A percentile compares a stretch with the other conserved stretches of the same genome.
Evolutionary conservation across 2,113 vertebrate genomes (phyloP).

Genomic region (Pelobates fuscus): DNA sequence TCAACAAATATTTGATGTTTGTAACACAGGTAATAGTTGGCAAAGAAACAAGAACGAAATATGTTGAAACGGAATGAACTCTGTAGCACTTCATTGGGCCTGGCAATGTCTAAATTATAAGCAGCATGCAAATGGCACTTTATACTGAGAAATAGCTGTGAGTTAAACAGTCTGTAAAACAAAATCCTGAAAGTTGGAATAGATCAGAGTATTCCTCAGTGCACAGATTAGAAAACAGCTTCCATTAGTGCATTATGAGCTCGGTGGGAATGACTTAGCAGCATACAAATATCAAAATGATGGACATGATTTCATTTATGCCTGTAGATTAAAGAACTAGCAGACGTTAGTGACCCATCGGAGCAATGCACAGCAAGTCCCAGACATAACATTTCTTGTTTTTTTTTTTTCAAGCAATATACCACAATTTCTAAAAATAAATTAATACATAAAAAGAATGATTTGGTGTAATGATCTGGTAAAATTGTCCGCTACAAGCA

Average conservation of each 20-base stretch:
- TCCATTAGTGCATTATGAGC: slow-evolving; percentile 36
- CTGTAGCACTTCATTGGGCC: slow-evolving; percentile 35
- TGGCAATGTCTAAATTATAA: slow-evolving; percentile 32
- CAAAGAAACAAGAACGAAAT: slow-evolving; percentile 1
- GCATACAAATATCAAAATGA: slow-evolving; percentile 26
- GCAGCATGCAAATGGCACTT: slow-evolving; percentile 29
- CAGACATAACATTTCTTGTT: neutral
- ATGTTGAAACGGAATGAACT: slow-evolving; percentile 27
- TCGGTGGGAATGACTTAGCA: slow-evolving; percentile 12
- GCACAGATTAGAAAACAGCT: slow-evolving; percentile 26
- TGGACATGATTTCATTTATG: slow-evolving; percentile 13
- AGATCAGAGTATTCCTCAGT: slow-evolving; percentile 21
- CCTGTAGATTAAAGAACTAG: slow-evolving; percentile 19
- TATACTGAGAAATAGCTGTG: slow-evolving; percentile 35
- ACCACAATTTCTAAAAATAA: neutral
- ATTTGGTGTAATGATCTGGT: slow-evolving; percentile 19
- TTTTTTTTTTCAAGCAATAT: neutral
- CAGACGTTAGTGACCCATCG: slow-evolving; percentile 26
- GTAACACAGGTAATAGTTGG: slow-evolving; percentile 6
- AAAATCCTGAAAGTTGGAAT: slow-evolving; percentile 28
- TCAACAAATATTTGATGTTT: neutral
- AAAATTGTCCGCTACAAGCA: slow-evolving; percentile 3
- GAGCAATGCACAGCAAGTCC: neutral
- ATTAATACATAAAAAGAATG: neutral
- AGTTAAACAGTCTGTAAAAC: slow-evolving; percentile 44